Evolutionary conservation across 2,113 vertebrate genomes (phyloP).

Genomic region (Ranitomeya imitator): DNA sequence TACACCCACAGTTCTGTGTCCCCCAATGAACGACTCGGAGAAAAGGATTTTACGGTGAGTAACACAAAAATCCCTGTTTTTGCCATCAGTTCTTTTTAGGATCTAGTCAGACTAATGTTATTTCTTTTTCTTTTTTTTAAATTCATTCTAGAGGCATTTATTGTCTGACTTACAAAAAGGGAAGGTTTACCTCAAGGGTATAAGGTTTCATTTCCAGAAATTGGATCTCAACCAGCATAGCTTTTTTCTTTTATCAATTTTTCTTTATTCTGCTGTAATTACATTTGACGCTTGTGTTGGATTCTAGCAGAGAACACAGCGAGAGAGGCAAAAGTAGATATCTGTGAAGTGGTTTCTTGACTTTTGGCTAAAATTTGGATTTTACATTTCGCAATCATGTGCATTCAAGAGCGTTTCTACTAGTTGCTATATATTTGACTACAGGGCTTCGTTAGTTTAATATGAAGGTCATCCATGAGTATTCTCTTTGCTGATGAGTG

Average conservation of each 20-base stretch:
- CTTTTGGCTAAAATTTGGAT: not conserved
- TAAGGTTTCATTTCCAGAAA: conserved; percentile 35
- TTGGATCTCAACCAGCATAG: conserved; percentile 4
- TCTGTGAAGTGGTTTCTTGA: not conserved
- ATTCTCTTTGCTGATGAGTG: not conserved
- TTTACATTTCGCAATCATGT: not conserved
- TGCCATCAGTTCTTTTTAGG: not conserved
- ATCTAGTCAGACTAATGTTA: not conserved
- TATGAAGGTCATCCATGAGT: not conserved
- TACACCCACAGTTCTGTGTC: too few species aligned
- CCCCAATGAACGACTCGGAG: too few species aligned
- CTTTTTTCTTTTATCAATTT: conserved; percentile 46
- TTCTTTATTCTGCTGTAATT: conserved; percentile 12
- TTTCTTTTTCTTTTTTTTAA: not conserved
- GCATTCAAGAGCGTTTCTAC: not conserved
- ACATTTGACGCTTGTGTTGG: conserved; percentile 12
- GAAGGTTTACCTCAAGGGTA: conserved; percentile 6
- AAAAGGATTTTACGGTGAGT: too few species aligned
- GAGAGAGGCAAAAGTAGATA: not conserved
- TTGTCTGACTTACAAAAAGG: not conserved
- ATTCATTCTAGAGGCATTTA: conserved; percentile 3
- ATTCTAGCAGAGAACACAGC: not conserved
- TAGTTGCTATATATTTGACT: too few species aligned
- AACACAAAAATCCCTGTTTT: too few species aligned
- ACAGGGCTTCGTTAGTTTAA: not conserved